Evolutionary conservation across 2,888 invertebrate species (phyloP).

Genomic region (Hoplodrina blanda): DNA sequence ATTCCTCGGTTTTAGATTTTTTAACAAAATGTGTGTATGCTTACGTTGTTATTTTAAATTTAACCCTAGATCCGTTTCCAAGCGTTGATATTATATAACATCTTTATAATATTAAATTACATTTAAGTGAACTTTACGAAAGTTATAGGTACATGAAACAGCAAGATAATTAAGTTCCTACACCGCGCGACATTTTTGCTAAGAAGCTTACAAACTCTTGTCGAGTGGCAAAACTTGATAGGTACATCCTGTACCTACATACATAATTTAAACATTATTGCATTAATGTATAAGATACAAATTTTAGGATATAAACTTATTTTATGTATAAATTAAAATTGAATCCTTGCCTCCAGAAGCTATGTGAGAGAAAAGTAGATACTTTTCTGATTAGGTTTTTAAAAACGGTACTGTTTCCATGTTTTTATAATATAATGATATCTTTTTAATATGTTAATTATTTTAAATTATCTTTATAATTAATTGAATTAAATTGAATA

Average conservation of each 20-base stretch:
- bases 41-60: constrained; percentile 41
- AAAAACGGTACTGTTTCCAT: not conserved
- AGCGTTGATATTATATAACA: not conserved
- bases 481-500: constrained; percentile 3
- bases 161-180: not conserved
- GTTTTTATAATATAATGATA: not conserved
- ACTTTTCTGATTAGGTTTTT: not conserved
- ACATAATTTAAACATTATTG: not conserved
- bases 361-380: not conserved
- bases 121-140: constrained; percentile 4
- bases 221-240: constrained; percentile 4
- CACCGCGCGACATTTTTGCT: not conserved
- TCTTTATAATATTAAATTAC: not conserved
- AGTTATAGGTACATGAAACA: not conserved
- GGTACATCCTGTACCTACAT: not conserved
- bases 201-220: constrained; percentile 27
- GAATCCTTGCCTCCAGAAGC: not conserved
- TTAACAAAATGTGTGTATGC: constrained; percentile 54
- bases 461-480: not conserved
- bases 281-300: not conserved
- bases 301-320: not conserved
- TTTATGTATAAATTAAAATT: constrained; percentile 1
- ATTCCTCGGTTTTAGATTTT: constrained; percentile 67
- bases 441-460: not conserved
- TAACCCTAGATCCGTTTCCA: constrained; percentile 41